phyloP scores from a whole-genome alignment of 1,140 invertebrate genomes.

The Bombus confusus region DNA sequence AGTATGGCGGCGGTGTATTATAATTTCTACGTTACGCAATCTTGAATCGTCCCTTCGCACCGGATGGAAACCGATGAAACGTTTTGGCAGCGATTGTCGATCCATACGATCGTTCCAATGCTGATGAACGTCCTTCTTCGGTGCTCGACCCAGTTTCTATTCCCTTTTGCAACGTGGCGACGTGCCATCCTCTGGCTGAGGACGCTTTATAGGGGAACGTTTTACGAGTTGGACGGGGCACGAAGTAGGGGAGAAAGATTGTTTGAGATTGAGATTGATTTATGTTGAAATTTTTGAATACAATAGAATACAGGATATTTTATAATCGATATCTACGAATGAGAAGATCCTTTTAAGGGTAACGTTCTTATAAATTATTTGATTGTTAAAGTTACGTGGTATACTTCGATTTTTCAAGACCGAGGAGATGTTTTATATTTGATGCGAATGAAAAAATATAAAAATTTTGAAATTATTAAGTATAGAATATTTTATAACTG shows the following conservation, averaged over 20 bases:
- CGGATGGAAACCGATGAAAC: not conserved
- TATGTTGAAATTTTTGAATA: too few relatives aligned
- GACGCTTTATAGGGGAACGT: constrained; percentile 53
- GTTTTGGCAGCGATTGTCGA: constrained; percentile 28
- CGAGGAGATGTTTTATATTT: not conserved
- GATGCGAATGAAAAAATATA: too few relatives aligned
- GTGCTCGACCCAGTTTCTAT: not conserved
- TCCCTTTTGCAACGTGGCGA: constrained; percentile 32
- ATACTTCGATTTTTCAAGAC: not conserved
- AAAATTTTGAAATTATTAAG: not conserved
- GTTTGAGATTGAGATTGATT: not conserved
- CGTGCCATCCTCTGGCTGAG: constrained; percentile 43
- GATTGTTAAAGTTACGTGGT: too few relatives aligned
- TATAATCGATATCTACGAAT: too few relatives aligned
- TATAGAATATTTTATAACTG: not conserved
- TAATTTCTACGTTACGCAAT: constrained; percentile 27
- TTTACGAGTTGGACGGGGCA: constrained; percentile 41
- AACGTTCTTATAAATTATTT: not conserved
- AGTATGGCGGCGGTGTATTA: not conserved
- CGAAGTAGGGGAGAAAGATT: constrained; percentile 5
- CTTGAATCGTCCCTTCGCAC: not conserved
- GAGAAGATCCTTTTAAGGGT: too few relatives aligned
- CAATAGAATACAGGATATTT: too few relatives aligned
- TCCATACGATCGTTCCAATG: constrained; percentile 40
- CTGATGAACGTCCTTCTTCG: constrained; percentile 31